Percentiles rank a stretch among this genome's conserved stretches.
Conservation (phyloP, 2,113 vertebrate species). For the Gnathonemus longibarbis region DNA sequence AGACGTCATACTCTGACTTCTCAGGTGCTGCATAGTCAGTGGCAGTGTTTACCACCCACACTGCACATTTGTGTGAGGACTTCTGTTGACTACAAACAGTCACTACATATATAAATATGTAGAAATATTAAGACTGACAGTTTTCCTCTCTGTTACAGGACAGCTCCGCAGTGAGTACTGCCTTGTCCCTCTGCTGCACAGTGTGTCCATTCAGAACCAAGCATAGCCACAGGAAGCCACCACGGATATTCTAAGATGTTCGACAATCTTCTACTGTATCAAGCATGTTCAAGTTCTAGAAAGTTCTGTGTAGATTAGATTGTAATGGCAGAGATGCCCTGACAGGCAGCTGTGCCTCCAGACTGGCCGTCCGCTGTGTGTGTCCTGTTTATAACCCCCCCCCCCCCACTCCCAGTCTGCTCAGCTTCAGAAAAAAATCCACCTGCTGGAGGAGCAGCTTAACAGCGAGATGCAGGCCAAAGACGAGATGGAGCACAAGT, state of each 20-base stretch:
- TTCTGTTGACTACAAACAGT: not conserved
- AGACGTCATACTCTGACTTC: not conserved
- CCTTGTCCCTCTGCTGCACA: slow-evolving; percentile 17
- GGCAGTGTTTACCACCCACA: not conserved
- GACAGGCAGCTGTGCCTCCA: not conserved
- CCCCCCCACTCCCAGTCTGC: slow-evolving; percentile 40
- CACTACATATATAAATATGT: not conserved
- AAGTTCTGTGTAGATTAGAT: not conserved
- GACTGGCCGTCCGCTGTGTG: not conserved
- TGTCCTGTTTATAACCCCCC: not conserved
- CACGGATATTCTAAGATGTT: not conserved
- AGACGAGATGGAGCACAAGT: slow-evolving; percentile 86
- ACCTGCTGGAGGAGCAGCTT: slow-evolving; percentile 78
- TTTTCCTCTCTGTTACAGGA: slow-evolving; percentile 47
- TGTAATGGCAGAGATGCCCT: not conserved
- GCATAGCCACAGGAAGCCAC: not conserved
- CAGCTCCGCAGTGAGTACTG: slow-evolving; percentile 51
- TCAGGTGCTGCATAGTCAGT: not conserved
- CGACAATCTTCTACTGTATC: not conserved
- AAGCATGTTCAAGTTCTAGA: not conserved
- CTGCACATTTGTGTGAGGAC: not conserved
- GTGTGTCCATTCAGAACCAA: not conserved
- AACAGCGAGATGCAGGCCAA: slow-evolving; percentile 81
- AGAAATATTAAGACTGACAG: not conserved
- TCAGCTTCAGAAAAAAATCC: slow-evolving; percentile 83